A percentile compares a stretch with the other conserved stretches of the same genome.
Conservation (phyloP, 2,113 vertebrate species). For the Bufo bufo region DNA sequence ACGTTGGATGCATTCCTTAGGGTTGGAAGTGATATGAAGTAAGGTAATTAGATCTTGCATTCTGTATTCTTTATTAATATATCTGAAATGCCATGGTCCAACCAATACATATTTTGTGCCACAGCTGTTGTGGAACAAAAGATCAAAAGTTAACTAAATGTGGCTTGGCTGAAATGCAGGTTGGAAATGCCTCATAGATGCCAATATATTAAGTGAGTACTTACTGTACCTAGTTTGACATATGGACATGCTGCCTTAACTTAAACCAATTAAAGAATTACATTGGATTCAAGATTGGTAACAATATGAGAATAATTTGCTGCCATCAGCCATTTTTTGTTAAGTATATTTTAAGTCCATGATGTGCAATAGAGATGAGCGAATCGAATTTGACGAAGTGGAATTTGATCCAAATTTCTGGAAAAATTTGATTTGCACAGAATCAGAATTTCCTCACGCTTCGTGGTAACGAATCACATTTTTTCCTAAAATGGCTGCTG, state of each 20-base stretch:
- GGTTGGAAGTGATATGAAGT: background rate
- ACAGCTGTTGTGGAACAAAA: conserved; percentile 50
- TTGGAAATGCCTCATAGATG: conserved; percentile 25
- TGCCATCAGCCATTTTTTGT: background rate
- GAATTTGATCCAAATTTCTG: too few relatives aligned
- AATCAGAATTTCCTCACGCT: too few relatives aligned
- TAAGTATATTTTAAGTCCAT: background rate
- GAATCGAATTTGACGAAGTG: too few relatives aligned
- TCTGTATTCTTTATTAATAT: conserved; percentile 45
- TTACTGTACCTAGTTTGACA: background rate
- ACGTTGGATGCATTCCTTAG: conserved; percentile 6
- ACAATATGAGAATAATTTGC: background rate
- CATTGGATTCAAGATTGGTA: background rate
- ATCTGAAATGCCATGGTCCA: conserved; percentile 38
- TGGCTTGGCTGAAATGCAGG: conserved; percentile 26
- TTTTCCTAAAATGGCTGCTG: too few relatives aligned
- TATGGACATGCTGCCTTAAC: conserved; percentile 12
- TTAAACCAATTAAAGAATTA: background rate
- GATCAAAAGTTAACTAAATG: conserved; percentile 53
- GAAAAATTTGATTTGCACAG: too few relatives aligned
- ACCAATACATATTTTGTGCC: conserved; percentile 30
- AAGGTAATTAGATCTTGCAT: conserved; percentile 45
- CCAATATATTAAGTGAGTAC: conserved; percentile 22
- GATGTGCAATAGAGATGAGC: too few relatives aligned
- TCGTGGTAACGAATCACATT: too few relatives aligned